Evolutionary conservation across 2,113 vertebrate genomes (phyloP), one percentile per base, ranked within the genome.

Genomic region (Poeciliopsis turrubarensis): DNA sequence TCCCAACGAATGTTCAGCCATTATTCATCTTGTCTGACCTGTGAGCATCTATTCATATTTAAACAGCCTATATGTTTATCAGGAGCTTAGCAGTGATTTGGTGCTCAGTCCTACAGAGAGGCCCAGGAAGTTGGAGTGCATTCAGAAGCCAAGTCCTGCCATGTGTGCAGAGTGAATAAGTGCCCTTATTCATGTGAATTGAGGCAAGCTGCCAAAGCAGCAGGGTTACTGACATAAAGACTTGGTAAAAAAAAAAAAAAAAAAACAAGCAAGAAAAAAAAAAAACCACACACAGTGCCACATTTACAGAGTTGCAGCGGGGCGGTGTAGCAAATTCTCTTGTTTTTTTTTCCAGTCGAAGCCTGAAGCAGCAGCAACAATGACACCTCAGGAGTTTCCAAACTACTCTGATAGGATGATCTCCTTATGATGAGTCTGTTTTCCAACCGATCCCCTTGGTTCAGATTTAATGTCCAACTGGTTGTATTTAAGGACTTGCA

Each of bases 141-240:
- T 30, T 68, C 44, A 41, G 25, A 66, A 57, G 22, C 54, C 19
- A 54, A 41, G 54, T 31, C 67, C 60, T 68, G 73, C 34, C 41
- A 60, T 75, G 60, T 75, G 73, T 47, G 5, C 51, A 75, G 39
- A 68, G 41, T 19, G 27, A 75, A 68, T 31, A 75, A 26, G 65
- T 37, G 37, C 12, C 54, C 57, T 39, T 30, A 68, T 32, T 75
- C 34, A 26, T n/a, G 11, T 31, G 65, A 60, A 75, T n/a, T 22
- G 34, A 75, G 66, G 73, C 1, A 60, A 27, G 12, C 22, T 41
- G 73, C 54, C 65, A 68, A 8, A 65, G 60, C 73, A 68, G 60
- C 73, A 61, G 27, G 73, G 22, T 29, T 26, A 44, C 27, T 57
- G 30, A 41, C 25, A 32, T 27, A 67, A 44, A 44, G 44, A 47